Conservation (phyloP, 2,113 vertebrate species). For the Procapra przewalskii region DNA sequence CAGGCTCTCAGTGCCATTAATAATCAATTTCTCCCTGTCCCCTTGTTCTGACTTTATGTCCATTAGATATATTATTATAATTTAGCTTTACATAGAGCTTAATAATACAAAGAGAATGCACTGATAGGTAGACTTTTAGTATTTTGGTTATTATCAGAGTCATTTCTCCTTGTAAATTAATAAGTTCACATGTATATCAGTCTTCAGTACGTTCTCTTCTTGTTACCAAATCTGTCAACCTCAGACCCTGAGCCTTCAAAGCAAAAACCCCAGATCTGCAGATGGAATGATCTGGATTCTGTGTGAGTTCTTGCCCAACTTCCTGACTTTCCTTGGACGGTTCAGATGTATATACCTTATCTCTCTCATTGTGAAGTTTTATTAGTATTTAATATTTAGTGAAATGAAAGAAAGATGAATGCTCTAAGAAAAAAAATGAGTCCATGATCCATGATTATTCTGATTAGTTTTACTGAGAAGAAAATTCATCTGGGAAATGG, state of each 20-base stretch:
- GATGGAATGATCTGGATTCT: neutral
- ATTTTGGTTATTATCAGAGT: neutral
- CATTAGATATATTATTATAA: neutral
- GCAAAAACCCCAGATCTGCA: neutral
- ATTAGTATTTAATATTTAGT: neutral
- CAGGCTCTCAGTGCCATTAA: neutral
- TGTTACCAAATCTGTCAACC: neutral
- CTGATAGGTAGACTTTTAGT: neutral
- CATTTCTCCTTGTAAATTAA: neutral
- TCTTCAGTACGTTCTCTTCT: neutral
- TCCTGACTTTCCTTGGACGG: neutral
- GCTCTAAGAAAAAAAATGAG: neutral
- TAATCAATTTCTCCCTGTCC: neutral
- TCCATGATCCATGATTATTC: neutral
- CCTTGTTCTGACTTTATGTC: neutral
- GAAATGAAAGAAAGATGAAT: neutral
- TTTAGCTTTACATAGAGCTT: neutral
- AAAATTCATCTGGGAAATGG: conserved; percentile 38
- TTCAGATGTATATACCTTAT: neutral
- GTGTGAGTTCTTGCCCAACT: neutral
- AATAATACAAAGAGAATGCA: neutral
- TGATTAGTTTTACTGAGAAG: conserved; percentile 30
- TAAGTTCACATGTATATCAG: neutral
- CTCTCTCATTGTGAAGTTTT: neutral
- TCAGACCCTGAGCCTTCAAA: neutral